Conservation (phyloP, 2,888 invertebrate species). For the Geophilus truncorum region DNA sequence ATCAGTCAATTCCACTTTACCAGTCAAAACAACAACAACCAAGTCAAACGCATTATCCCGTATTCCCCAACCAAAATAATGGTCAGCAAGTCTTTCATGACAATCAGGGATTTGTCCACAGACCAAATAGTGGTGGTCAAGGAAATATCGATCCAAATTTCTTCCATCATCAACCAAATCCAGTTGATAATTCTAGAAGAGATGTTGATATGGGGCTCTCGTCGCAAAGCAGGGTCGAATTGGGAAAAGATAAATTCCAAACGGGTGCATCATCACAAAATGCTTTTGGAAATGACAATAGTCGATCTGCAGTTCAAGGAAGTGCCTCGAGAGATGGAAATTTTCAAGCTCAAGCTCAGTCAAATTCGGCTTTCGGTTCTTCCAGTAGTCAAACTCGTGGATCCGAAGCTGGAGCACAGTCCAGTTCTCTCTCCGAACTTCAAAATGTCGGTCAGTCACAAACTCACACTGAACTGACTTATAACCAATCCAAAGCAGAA, state of each 20-base stretch:
- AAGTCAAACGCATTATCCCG: neutral
- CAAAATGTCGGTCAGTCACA: neutral
- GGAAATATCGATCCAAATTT: neutral
- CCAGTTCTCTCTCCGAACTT: constrained; percentile 8
- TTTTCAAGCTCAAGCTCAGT: constrained; percentile 34
- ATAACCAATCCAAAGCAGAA: constrained; percentile 5
- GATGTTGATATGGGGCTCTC: constrained; percentile 14
- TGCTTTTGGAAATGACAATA: neutral
- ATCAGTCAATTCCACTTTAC: neutral
- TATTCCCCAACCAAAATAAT: neutral
- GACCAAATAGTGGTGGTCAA: neutral
- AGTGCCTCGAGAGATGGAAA: constrained; percentile 27
- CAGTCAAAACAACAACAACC: neutral
- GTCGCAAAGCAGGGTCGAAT: constrained; percentile 18
- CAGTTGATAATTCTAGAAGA: neutral
- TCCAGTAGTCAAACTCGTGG: constrained; percentile 29
- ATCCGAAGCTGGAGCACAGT: constrained; percentile 20
- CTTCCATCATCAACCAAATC: neutral
- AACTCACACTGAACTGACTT: constrained; percentile 24
- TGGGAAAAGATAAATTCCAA: neutral
- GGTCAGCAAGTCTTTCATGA: neutral
- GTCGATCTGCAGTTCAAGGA: constrained; percentile 32
- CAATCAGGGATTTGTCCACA: neutral
- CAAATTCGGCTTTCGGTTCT: constrained; percentile 1
- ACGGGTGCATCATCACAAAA: constrained; percentile 29